phyloP scores from a whole-genome alignment of 2,113 vertebrate species.

The Saccopteryx leptura region DNA sequence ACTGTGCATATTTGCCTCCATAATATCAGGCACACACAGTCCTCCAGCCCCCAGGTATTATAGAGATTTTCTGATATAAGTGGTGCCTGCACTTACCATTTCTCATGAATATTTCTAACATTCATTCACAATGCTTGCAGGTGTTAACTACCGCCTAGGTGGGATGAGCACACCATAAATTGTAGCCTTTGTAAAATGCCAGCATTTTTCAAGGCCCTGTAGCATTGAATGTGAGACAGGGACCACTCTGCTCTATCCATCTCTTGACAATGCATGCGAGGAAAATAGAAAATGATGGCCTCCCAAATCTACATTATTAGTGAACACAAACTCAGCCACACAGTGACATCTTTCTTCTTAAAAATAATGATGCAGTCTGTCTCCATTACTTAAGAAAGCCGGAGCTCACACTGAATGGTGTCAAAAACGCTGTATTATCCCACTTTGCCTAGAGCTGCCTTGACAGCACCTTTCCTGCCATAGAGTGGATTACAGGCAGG shows the following conservation, averaged over 20 bases:
- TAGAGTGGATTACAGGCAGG: slow-evolving; percentile 77
- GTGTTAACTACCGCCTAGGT: slow-evolving; percentile 50
- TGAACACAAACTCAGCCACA: slow-evolving; percentile 80
- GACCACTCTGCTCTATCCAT: slow-evolving; percentile 10
- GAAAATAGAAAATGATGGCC: slow-evolving; percentile 77
- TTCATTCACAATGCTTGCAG: slow-evolving; percentile 11
- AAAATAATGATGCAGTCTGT: slow-evolving; percentile 81
- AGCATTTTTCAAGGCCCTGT: neutral
- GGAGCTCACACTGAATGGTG: slow-evolving; percentile 76
- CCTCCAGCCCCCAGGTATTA: neutral
- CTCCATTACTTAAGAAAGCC: slow-evolving; percentile 77
- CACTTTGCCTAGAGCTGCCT: slow-evolving; percentile 76
- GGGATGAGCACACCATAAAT: slow-evolving; percentile 25
- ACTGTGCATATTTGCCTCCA: slow-evolving; percentile 3
- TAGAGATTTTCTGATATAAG: neutral
- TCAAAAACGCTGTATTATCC: slow-evolving; percentile 72
- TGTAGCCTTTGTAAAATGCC: slow-evolving; percentile 20
- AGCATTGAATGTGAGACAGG: neutral
- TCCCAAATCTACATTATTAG: slow-evolving; percentile 75
- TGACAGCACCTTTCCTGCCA: slow-evolving; percentile 81
- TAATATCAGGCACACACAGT: slow-evolving; percentile 20
- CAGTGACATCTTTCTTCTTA: slow-evolving; percentile 81
- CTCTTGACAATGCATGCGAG: slow-evolving; percentile 51
- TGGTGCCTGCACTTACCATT: neutral
- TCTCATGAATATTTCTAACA: slow-evolving; percentile 59